Percentiles rank a stretch among this genome's conserved stretches.
phyloP scores from a whole-genome alignment of 1,140 invertebrate species.

The Drosophila erecta region DNA sequence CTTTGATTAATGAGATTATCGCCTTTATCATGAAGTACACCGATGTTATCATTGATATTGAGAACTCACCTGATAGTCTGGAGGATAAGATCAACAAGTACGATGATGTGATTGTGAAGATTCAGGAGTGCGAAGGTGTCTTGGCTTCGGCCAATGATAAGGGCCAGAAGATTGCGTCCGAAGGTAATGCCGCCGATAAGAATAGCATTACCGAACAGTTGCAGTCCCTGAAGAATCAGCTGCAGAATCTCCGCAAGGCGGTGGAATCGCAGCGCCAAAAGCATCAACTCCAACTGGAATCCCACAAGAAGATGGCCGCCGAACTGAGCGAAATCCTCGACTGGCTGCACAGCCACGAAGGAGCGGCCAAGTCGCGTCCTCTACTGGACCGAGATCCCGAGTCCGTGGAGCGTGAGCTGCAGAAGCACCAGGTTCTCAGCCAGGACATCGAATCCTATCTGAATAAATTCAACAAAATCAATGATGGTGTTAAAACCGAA shows the following conservation, averaged over 20 bases:
- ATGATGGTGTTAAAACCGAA: slow-evolving; percentile 89
- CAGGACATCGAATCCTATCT: slow-evolving; percentile 90
- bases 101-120: slow-evolving; percentile 92
- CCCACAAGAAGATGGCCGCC: slow-evolving; percentile 91
- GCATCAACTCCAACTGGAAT: slow-evolving; percentile 94
- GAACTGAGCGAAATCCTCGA: slow-evolving; percentile 93
- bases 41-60: slow-evolving; percentile 93
- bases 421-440: slow-evolving; percentile 90
- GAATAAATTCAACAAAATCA: slow-evolving; percentile 88
- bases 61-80: slow-evolving; percentile 91
- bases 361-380: slow-evolving; percentile 92
- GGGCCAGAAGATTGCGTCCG: slow-evolving; percentile 95
- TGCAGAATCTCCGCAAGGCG: slow-evolving; percentile 91
- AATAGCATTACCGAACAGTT: slow-evolving; percentile 95
- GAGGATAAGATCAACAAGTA: slow-evolving; percentile 96
- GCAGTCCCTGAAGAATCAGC: slow-evolving; percentile 93
- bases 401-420: slow-evolving; percentile 92
- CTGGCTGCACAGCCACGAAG: slow-evolving; percentile 94
- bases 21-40: slow-evolving; percentile 95
- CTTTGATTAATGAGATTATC: slow-evolving; percentile 93
- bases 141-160: slow-evolving; percentile 94
- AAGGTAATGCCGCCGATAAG: slow-evolving; percentile 93
- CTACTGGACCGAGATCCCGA: slow-evolving; percentile 91
- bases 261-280: slow-evolving; percentile 94
- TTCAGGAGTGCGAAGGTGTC: slow-evolving; percentile 95